These are phyloP conservation scores for Trematomus bernacchii DNA, from an alignment of 2,797 vertebrate species.

Conservation along the genomic window DNA sequence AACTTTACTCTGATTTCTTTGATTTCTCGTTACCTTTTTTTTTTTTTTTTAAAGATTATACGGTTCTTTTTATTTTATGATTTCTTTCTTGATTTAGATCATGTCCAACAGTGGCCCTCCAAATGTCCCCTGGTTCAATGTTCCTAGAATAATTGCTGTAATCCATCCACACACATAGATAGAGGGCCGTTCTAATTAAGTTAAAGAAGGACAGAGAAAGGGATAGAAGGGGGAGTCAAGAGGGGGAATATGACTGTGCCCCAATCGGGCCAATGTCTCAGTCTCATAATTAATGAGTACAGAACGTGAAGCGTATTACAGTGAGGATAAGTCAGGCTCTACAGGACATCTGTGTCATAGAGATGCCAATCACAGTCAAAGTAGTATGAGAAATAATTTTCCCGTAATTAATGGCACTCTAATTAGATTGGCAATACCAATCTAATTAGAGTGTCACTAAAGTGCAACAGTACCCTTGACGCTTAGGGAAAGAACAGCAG, in stretches of 20 bases:
- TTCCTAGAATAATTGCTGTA: too few relatives aligned
- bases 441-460: constrained; percentile 5
- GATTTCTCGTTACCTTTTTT: neutral
- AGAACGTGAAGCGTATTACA: constrained; percentile 12
- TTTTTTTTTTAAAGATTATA: neutral
- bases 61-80: neutral
- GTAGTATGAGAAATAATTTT: constrained; percentile 6
- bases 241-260: neutral
- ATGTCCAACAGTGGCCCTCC: neutral
- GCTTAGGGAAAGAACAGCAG: neutral
- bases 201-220: neutral
- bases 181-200: constrained; percentile 5
- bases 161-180: neutral
- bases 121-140: neutral
- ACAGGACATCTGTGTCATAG: constrained; percentile 10
- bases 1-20: too few relatives aligned
- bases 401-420: neutral
- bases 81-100: neutral
- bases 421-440: constrained; percentile 18
- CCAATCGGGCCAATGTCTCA: constrained; percentile 5
- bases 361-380: constrained; percentile 10
- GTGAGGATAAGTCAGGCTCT: constrained; percentile 16
- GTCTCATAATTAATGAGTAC: constrained; percentile 28
- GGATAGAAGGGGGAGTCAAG: neutral
- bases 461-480: neutral